phyloP scores from a whole-genome alignment of 2,797 vertebrate genomes.

The Aplochiton taeniatus region DNA sequence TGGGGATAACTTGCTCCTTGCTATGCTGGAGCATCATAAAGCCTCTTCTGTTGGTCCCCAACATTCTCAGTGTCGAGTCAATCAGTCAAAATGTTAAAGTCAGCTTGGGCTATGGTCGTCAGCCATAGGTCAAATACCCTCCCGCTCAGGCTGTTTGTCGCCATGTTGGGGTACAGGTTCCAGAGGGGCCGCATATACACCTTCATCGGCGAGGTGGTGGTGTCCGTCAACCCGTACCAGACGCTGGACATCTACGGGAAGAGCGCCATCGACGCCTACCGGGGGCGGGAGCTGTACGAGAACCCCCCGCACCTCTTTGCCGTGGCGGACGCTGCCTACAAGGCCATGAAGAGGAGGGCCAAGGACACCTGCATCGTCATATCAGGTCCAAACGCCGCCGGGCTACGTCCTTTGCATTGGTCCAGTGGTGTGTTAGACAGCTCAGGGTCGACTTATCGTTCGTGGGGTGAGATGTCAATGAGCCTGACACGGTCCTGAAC shows the following conservation, averaged over 20 bases:
- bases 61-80: too few relatives aligned
- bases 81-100: too few relatives aligned
- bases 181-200: constrained; percentile 89
- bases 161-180: constrained; percentile 73
- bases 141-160: neutral
- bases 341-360: constrained; percentile 90
- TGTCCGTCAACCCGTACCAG: constrained; percentile 90
- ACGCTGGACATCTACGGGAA: constrained; percentile 83
- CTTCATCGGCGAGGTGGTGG: constrained; percentile 93
- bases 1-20: too few relatives aligned
- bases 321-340: constrained; percentile 88
- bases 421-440: neutral
- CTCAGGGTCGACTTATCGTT: neutral
- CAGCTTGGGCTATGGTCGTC: too few relatives aligned
- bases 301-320: constrained; percentile 90
- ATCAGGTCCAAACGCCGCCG: constrained; percentile 74
- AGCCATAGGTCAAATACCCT: too few relatives aligned
- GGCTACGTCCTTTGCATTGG: too few relatives aligned
- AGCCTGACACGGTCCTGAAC: too few relatives aligned
- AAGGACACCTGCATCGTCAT: constrained; percentile 96
- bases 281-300: constrained; percentile 89
- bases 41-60: too few relatives aligned
- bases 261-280: constrained; percentile 78
- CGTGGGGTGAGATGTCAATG: too few relatives aligned
- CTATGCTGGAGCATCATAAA: too few relatives aligned